These are phyloP conservation scores for Mimas tiliae DNA, from an alignment of 2,888 invertebrate genomes.

Conservation along the genomic window DNA sequence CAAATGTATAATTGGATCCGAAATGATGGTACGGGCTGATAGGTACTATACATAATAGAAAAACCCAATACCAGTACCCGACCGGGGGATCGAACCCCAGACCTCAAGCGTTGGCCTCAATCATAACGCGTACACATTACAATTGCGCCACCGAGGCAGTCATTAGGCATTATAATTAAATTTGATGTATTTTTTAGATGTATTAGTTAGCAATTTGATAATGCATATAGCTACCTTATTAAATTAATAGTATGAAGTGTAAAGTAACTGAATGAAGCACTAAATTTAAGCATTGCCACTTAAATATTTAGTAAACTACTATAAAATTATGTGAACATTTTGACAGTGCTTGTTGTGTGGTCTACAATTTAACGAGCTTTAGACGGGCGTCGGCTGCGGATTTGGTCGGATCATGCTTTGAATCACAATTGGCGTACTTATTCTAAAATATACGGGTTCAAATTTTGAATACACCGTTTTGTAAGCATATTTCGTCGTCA, in stretches of 20 bases:
- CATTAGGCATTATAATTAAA: too few species aligned
- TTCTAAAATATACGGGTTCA: conserved; percentile 17
- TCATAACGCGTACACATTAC: too few species aligned
- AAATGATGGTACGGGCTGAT: too few species aligned
- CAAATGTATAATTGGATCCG: too few species aligned
- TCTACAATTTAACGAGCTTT: conserved; percentile 21
- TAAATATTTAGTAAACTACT: conserved; percentile 15
- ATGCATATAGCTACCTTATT: too few species aligned
- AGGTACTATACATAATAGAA: too few species aligned
- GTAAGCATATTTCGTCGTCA: background rate
- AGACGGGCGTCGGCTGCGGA: conserved; percentile 12
- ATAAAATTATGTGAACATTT: conserved; percentile 22
- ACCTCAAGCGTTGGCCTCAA: too few species aligned
- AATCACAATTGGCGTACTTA: conserved; percentile 24
- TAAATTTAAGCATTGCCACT: background rate
- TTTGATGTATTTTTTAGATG: too few species aligned
- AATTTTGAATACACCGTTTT: background rate
- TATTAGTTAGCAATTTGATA: background rate
- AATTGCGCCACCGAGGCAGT: too few species aligned
- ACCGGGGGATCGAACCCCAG: too few species aligned
- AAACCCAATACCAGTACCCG: too few species aligned
- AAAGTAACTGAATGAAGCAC: background rate
- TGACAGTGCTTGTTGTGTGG: conserved; percentile 12
- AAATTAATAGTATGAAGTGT: too few species aligned
- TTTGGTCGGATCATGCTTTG: conserved; percentile 18